phyloP scores from a whole-genome alignment of 1,140 invertebrate species.

The Drosophila mayri region DNA sequence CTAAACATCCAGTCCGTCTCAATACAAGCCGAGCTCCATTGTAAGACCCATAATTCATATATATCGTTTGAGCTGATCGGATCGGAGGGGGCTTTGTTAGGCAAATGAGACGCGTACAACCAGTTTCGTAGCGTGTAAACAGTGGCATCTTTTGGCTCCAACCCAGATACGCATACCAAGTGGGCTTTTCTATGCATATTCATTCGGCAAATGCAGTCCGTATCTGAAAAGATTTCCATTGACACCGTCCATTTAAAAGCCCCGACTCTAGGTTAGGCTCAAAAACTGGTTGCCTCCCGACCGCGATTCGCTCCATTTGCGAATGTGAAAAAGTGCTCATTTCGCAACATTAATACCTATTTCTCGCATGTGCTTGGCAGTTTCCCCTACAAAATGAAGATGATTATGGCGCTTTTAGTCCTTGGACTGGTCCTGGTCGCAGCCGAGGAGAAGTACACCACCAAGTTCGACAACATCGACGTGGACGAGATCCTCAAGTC shows the following conservation, averaged over 20 bases:
- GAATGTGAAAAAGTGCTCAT: conserved; percentile 39
- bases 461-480: conserved; percentile 90
- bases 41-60: conserved; percentile 50
- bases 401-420: conserved; percentile 42
- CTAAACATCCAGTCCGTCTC: conserved; percentile 57
- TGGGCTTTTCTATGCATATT: conserved; percentile 33
- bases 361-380: conserved; percentile 8
- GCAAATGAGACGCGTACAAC: conserved; percentile 26
- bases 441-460: conserved; percentile 88
- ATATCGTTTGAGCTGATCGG: conserved; percentile 8
- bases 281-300: conserved; percentile 33
- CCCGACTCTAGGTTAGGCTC: conserved; percentile 20
- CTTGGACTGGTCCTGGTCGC: conserved; percentile 85
- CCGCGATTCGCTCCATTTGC: conserved; percentile 8
- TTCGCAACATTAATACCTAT: conserved; percentile 1
- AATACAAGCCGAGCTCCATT: conserved; percentile 40
- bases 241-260: conserved; percentile 15
- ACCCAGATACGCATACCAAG: conserved; percentile 34
- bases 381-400: conserved; percentile 54
- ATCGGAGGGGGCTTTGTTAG: conserved; percentile 19
- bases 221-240: conserved; percentile 30
- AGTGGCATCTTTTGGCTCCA: conserved; percentile 39
- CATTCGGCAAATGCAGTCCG: conserved; percentile 34
- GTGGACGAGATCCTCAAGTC: conserved; percentile 89
- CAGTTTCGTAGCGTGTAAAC: conserved; percentile 43